Conservation (phyloP, 2,797 vertebrate genomes). For the Graptemys geographica region DNA sequence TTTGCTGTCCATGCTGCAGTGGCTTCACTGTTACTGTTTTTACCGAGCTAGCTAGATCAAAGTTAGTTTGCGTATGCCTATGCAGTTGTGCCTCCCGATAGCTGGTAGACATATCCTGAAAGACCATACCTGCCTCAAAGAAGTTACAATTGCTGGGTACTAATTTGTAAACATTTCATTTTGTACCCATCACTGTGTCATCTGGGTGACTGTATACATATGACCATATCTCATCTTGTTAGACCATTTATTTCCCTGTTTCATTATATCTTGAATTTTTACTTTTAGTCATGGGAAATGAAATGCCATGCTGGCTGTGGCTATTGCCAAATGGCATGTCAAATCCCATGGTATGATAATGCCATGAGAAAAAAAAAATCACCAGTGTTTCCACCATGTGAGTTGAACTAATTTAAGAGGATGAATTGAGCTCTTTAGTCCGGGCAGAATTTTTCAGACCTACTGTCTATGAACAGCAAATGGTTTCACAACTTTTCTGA, state of each 20-base stretch:
- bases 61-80: no score
- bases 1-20: no score
- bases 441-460: neutral
- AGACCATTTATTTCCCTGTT: rapidly evolving
- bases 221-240: neutral
- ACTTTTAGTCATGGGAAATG: no score
- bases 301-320: no score
- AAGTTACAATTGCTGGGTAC: rapidly evolving
- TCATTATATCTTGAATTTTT: no score
- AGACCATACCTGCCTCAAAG: rapidly evolving
- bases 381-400: neutral
- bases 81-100: no score
- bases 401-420: conserved; percentile 1
- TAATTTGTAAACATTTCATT: neutral
- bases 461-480: neutral
- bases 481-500: conserved; percentile 9
- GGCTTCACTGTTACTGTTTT: no score
- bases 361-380: neutral
- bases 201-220: neutral
- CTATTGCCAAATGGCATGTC: neutral
- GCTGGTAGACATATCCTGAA: no score
- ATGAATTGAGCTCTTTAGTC: neutral
- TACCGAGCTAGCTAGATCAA: no score
- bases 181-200: neutral
- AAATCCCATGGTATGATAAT: neutral